A percentile compares a stretch with the other conserved stretches of the same genome.
Conservation (phyloP, 92 coral and sea anemone genomes). For the Nematostella vectensis region DNA sequence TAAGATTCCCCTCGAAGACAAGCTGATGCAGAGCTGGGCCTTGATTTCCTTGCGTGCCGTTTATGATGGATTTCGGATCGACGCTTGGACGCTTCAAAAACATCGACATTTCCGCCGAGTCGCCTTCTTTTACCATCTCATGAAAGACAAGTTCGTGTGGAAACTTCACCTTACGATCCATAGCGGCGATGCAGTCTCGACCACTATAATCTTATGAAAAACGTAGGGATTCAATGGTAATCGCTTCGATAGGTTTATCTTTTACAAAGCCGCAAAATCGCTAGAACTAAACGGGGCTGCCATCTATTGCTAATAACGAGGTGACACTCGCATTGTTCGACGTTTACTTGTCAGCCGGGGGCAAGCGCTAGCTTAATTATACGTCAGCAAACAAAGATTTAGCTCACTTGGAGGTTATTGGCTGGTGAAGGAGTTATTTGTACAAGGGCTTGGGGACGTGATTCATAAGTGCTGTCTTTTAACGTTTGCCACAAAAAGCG, state of each 20-base stretch:
- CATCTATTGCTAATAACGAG: conserved; percentile 10
- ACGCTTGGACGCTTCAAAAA: conserved; percentile 96
- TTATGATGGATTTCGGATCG: conserved; percentile 73
- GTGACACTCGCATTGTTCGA: conserved; percentile 37
- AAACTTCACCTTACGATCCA: conserved; percentile 79
- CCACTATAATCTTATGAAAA: no score
- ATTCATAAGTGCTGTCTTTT: conserved; percentile 2
- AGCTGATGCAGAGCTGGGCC: conserved; percentile 87
- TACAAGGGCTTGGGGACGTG: conserved; percentile 14
- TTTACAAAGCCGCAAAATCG: conserved; percentile 12
- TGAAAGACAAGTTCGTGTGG: conserved; percentile 91
- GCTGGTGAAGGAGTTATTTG: conserved; percentile 36
- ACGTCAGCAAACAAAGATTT: conserved; percentile 49
- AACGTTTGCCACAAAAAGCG: no score
- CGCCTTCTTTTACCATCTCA: conserved; percentile 97
- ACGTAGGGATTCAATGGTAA: background rate
- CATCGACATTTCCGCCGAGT: conserved; percentile 78
- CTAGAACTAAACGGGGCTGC: conserved; percentile 8
- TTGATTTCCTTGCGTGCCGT: conserved; percentile 45
- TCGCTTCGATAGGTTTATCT: conserved; percentile 20
- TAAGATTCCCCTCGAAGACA: conserved; percentile 87
- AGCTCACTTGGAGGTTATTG: conserved; percentile 38
- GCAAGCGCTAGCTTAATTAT: conserved; percentile 47
- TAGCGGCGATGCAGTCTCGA: conserved; percentile 2
- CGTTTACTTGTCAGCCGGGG: conserved; percentile 34